Base-by-base conservation (phyloP, 2,797 vertebrate genomes). In the Macropodus opercularis region DNA sequence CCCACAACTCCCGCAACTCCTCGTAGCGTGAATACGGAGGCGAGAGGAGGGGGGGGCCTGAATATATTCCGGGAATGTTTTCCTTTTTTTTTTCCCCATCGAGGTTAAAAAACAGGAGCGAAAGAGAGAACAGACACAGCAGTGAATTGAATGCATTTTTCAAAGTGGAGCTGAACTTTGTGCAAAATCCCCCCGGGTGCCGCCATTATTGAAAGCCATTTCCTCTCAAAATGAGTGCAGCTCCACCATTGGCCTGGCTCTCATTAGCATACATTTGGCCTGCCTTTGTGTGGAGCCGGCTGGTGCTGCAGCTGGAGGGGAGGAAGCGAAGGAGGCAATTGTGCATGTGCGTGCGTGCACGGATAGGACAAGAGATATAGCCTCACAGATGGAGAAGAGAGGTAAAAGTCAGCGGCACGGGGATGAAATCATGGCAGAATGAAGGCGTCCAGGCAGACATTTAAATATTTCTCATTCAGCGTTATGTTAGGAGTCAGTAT, bases 221-320 rank as follows among this genome's bases (percentile, higher is more conserved):
- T 92, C 90, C 87, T 88, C 87, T 87, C 84, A 83, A 88, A 91
- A 88, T 87, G 86, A 89, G 85, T 81, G 79, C 49, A 59, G 85
- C 85, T 85, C 84, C 81, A 77, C 86, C 76, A 86, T 87, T 83
- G 84, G 83, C 80, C 88, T 90, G 84, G 72, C 77, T 82, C 80
- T 84, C 85, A 90, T 92, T 91, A 92, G 87, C 89, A 91, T 91
- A 88, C 85, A 88, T 87, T 90, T 88, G 81, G 81, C 80, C 80
- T 82, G 84, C 58, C 80, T 85, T 79, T 90, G 83, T 88, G 84
- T 74, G 77, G 81, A 85, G 85, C 77, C 69, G 78, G 74, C 84
- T 83, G 85, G 80, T 81, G 81, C 77, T 78, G 79, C 78, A 83
- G 85, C 80, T 86, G 81, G 81, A 82, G 71, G 63, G 68, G 55